phyloP scores from a whole-genome alignment of 2,888 invertebrate species.

The Caradrina clavipalpis region DNA sequence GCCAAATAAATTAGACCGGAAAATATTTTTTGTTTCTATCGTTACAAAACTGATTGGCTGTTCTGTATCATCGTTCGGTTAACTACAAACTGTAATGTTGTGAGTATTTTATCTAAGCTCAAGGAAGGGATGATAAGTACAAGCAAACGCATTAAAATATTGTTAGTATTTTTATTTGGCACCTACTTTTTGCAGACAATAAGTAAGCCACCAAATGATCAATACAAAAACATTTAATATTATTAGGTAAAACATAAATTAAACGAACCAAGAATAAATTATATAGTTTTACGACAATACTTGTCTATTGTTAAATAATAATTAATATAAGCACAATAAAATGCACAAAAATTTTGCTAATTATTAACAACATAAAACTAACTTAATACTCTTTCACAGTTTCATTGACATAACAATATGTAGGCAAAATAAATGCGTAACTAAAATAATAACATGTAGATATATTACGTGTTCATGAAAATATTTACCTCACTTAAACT shows the following conservation, averaged over 20 bases:
- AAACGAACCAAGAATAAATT: constrained; percentile 53
- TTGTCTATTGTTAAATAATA: constrained; percentile 41
- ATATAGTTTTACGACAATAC: constrained; percentile 42
- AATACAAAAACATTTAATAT: constrained; percentile 38
- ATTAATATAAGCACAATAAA: constrained; percentile 42
- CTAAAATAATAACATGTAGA: constrained; percentile 42
- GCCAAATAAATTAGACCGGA: too few species aligned
- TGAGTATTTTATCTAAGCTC: too few species aligned
- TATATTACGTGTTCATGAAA: constrained; percentile 21
- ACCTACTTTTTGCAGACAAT: constrained; percentile 59
- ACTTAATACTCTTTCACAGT: constrained; percentile 58
- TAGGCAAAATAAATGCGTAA: constrained; percentile 51
- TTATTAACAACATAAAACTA: constrained; percentile 35
- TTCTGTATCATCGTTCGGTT: too few species aligned
- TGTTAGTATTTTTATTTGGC: constrained; percentile 66
- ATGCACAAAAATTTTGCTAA: constrained; percentile 51
- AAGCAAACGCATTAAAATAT: constrained; percentile 44
- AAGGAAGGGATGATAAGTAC: constrained; percentile 7
- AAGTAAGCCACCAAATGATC: constrained; percentile 56
- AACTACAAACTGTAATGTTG: too few species aligned
- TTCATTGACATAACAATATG: constrained; percentile 54
- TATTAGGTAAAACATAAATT: constrained; percentile 38
- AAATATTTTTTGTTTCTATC: too few species aligned
- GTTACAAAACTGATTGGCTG: too few species aligned
- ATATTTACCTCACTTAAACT: background rate